phyloP scores from a whole-genome alignment of 1,140 invertebrate genomes.

The Venustaconcha ellipsiformis region DNA sequence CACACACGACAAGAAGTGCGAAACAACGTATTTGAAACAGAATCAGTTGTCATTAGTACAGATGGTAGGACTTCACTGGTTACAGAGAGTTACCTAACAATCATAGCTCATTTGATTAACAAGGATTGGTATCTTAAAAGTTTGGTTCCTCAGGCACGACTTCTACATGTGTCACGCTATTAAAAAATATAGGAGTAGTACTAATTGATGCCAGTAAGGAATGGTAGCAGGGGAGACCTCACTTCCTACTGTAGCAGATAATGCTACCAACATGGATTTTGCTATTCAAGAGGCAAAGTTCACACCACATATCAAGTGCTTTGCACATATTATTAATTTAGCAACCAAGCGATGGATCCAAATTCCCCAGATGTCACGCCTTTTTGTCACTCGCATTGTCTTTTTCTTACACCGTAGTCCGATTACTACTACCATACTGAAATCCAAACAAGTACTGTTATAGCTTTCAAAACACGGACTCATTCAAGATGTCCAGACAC shows the following conservation, averaged over 20 bases:
- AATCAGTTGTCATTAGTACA: conserved; percentile 36
- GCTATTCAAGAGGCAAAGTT: conserved; percentile 12
- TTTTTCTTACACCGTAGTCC: conserved; percentile 17
- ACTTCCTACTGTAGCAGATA: conserved; percentile 25
- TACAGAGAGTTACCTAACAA: conserved; percentile 36
- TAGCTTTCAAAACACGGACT: conserved; percentile 8
- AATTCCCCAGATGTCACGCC: conserved; percentile 8
- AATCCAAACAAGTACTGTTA: conserved; percentile 26
- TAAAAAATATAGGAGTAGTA: background rate
- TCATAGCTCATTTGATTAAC: conserved; percentile 47
- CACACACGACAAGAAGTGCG: conserved; percentile 17
- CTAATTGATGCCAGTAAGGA: conserved; percentile 13
- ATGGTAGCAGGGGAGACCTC: conserved; percentile 25
- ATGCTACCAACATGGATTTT: conserved; percentile 12
- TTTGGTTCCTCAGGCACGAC: conserved; percentile 26
- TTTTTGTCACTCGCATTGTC: conserved; percentile 1
- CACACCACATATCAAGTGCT: conserved; percentile 21
- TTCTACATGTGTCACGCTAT: no score
- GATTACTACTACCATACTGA: conserved; percentile 23
- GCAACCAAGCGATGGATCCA: no score
- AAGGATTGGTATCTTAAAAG: conserved; percentile 36
- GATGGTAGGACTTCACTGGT: conserved; percentile 46
- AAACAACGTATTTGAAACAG: conserved; percentile 12
- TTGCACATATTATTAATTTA: conserved; percentile 12
- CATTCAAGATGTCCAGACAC: conserved; percentile 42